phyloP scores from a whole-genome alignment of 1,140 invertebrate species.

The Melitaea cinxia region DNA sequence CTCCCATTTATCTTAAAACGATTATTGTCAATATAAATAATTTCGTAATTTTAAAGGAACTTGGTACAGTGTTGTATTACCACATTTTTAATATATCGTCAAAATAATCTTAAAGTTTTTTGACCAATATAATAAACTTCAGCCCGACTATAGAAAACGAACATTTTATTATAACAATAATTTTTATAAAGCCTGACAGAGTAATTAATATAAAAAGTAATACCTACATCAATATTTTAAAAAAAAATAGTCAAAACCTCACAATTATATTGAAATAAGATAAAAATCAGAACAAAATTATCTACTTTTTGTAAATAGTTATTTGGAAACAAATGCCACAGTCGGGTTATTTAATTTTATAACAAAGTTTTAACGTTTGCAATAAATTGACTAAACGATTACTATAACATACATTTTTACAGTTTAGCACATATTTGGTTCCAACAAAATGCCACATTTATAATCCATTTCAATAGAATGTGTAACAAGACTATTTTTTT shows the following conservation, averaged over 20 bases:
- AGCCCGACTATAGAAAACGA: too few relatives aligned
- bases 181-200: too few relatives aligned
- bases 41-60: background rate
- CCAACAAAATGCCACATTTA: background rate
- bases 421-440: constrained; percentile 2
- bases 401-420: background rate
- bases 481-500: too few relatives aligned
- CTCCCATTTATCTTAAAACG: constrained; percentile 37
- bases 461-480: background rate
- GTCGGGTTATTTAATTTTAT: background rate
- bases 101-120: background rate
- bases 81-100: background rate
- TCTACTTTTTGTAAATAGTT: too few relatives aligned
- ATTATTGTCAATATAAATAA: constrained; percentile 23
- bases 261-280: too few relatives aligned
- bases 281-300: too few relatives aligned
- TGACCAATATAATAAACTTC: too few relatives aligned
- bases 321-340: background rate
- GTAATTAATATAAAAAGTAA: too few relatives aligned
- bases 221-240: too few relatives aligned
- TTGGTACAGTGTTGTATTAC: background rate
- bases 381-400: background rate
- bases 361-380: background rate
- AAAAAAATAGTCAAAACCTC: too few relatives aligned
- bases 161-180: too few relatives aligned